Evolutionary conservation across 1,140 invertebrate genomes (phyloP), one percentile per base, ranked within the genome.

Genomic region (Agraylea sexmaculata): DNA sequence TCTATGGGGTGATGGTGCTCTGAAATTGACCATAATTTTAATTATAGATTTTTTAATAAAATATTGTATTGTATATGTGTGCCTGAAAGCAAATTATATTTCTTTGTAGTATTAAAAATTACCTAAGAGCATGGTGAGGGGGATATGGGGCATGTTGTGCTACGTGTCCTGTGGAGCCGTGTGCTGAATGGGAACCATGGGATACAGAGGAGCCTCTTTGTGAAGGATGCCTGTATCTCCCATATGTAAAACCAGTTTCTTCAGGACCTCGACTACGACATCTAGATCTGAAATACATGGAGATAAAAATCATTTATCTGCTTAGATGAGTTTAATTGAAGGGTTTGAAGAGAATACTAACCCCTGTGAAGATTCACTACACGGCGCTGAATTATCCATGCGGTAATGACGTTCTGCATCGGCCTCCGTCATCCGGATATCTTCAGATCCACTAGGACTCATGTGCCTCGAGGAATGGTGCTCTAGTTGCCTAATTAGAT

Each of bases 391-490:
- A 40, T 79, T 78, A 63, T 88, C 83, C 60, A 86, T 75, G 63
- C 84, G 74, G 62, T 87, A 87, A 60, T 87, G 85, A 18, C 84
- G 73, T 62, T 92, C 87, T 13, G 82, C 82, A 60, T 93, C 88
- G 16, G 84, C 84, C 62, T 92, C 87, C 21, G 86, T 89, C 74
- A 88, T 86, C 49, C 88, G 70, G 52, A 91, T 88, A 50, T 92
- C 89, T 56, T 91, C 87, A 7, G 86, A 90, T 30, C 83, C 85
- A 47, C 81, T 84, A 10, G 87, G 86, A 57, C 86, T 90, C 78
- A 86, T 85, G 58, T 89, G 86, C 4, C 85, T 70, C 29, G 78
- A 76, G 23, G 82, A 80, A 58, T 91, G 87, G 56, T 90, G 83
- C 58, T 93, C 87, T 38, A 94, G 63, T 60, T 91, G 86, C 31